A percentile compares a stretch with the other conserved stretches of the same genome.
Conservation (phyloP, 2,113 vertebrate species). For the Entelurus aequoreus region DNA sequence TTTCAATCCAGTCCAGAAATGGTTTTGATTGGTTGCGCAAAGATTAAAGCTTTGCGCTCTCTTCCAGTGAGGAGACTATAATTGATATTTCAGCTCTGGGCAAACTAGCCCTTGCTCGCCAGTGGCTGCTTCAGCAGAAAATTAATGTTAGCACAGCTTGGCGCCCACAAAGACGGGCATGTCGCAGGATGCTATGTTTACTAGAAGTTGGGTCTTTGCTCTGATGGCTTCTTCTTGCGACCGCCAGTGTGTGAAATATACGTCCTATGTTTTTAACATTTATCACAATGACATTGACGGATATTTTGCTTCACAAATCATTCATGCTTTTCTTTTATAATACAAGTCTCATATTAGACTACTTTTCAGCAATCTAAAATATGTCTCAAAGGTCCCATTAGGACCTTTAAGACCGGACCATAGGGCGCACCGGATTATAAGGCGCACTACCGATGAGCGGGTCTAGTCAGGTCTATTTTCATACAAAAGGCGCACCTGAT, state of each 20-base stretch:
- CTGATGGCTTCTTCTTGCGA: conserved; percentile 45
- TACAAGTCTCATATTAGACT: too few relatives aligned
- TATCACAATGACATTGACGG: too few relatives aligned
- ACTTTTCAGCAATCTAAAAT: too few relatives aligned
- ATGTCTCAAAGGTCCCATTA: too few relatives aligned
- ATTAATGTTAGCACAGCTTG: conserved; percentile 70
- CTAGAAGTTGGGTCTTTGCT: conserved; percentile 51
- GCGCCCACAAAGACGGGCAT: conserved; percentile 48
- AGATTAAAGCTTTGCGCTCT: conserved; percentile 69
- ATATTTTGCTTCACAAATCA: too few relatives aligned
- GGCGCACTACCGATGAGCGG: too few relatives aligned
- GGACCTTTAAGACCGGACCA: too few relatives aligned
- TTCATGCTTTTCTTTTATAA: too few relatives aligned
- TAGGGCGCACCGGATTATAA: too few relatives aligned
- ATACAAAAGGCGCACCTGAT: too few relatives aligned
- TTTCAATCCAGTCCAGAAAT: conserved; percentile 54
- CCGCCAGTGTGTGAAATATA: conserved; percentile 52
- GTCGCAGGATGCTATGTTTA: conserved; percentile 56
- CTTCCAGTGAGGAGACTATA: conserved; percentile 67
- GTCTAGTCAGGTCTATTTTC: too few relatives aligned
- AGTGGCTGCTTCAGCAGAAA: conserved; percentile 74
- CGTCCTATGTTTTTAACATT: conserved; percentile 11
- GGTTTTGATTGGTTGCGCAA: conserved; percentile 69
- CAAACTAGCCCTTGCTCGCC: conserved; percentile 65
- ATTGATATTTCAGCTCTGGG: conserved; percentile 73